Base-by-base conservation (phyloP, 2,888 invertebrate genomes). In the Lepetodrilus schrolli region DNA sequence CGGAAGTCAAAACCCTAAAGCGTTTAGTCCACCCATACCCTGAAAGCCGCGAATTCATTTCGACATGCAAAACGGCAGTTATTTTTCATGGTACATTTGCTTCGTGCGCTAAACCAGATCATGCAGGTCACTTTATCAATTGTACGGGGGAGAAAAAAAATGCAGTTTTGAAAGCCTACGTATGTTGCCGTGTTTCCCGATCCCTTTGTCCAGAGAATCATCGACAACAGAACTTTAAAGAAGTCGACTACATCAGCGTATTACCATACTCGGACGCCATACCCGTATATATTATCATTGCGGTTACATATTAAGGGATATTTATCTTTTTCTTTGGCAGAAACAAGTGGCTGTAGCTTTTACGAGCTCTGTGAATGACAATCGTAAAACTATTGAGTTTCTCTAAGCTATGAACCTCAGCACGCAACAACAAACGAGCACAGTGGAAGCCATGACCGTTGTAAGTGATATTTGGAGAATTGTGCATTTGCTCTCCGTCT, bases 1-100 rank as follows among this genome's bases (percentile, higher is more conserved):
- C 58, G 58, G 34, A 34, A 58, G 30, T 13, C 58, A 13, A 13
- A 30, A 23, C 30, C 30, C 30, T 30, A 34, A 30, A 34, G n/a
- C 26, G 58, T 30, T 30, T 23, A 8, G 13, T 58, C 10, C 1
- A 4, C 10, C 58, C 58, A 58, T 7, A 23, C 8, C 30, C 26
- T 21, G 26, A 17, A 58, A 58, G 34, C 58, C 23, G 17, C 21
- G 17, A 34, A 58, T 58, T 58, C 30, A 17, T 7, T 58, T 17
- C 5, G 34, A 58, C 58, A 58, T 58, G 58, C 58, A 30, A 58
- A 30, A 8, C 34, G 23, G 58, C 58, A 58, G 58, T 58, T 58
- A 58, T 26, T 58, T 58, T 58, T 58, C 58, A 58, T 30, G 58
- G 58, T 58, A 30, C 26, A 58, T 58, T 58, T 58, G 58, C 34